A percentile compares a stretch with the other conserved stretches of the same genome.
Evolutionary conservation across 2,888 invertebrate genomes (phyloP).

Genomic region (Drosophila eohydei): DNA sequence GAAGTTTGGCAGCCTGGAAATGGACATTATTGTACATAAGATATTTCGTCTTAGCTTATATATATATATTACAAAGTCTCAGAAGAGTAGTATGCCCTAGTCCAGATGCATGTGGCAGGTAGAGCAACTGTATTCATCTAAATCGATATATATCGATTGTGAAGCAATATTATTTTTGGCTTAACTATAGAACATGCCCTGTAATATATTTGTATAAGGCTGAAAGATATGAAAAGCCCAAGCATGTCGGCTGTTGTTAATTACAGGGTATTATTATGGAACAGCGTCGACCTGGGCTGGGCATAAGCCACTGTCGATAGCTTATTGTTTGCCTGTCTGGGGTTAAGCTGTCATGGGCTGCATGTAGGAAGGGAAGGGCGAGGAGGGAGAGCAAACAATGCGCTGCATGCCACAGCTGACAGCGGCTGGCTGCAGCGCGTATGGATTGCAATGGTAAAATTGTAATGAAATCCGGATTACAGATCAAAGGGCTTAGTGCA

Average conservation of each 20-base stretch:
- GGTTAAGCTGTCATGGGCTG: conserved; percentile 7
- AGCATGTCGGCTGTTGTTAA: neutral
- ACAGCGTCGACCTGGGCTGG: neutral
- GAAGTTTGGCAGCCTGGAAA: too few relatives aligned
- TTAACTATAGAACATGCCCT: neutral
- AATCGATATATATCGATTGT: neutral
- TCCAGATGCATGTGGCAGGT: too few relatives aligned
- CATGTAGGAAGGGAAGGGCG: too few relatives aligned
- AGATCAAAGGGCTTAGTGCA: conserved; percentile 48
- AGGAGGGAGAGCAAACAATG: neutral
- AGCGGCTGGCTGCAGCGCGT: conserved; percentile 42
- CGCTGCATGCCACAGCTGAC: conserved; percentile 25
- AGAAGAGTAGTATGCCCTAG: too few relatives aligned
- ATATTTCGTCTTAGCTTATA: too few relatives aligned
- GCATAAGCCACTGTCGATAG: conserved; percentile 10
- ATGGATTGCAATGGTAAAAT: conserved; percentile 45
- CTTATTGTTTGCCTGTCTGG: conserved; percentile 14
- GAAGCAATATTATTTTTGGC: neutral
- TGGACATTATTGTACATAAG: too few relatives aligned
- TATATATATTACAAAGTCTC: too few relatives aligned
- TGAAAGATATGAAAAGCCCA: too few relatives aligned
- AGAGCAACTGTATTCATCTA: too few relatives aligned
- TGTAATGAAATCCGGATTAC: conserved; percentile 68
- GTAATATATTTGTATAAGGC: neutral
- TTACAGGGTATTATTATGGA: conserved; percentile 7